These are phyloP conservation scores for Melozone crissalis DNA, from an alignment of 2,113 vertebrate genomes.

Conservation along the genomic window DNA sequence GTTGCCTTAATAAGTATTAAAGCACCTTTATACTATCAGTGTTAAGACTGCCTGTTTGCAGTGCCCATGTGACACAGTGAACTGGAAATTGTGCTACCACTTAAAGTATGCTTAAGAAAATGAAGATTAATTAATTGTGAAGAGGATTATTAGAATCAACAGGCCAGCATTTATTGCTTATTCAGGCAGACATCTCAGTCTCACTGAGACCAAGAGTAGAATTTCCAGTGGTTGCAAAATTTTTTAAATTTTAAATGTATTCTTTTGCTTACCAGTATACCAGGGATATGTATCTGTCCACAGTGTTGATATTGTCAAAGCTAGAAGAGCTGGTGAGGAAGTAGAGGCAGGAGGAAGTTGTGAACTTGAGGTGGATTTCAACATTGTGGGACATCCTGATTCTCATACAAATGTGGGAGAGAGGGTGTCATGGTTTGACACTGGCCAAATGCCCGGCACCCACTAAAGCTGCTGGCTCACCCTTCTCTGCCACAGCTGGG, in stretches of 20 bases:
- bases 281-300: background rate
- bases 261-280: background rate
- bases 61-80: background rate
- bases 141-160: background rate
- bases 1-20: background rate
- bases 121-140: background rate
- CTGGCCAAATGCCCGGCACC: background rate
- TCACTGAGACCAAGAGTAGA: background rate
- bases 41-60: background rate
- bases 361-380: background rate
- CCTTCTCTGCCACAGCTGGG: background rate
- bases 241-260: background rate
- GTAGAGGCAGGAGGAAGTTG: background rate
- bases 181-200: background rate
- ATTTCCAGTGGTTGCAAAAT: background rate
- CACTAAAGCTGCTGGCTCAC: rapidly evolving
- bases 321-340: background rate
- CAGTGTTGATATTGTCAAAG: background rate
- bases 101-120: background rate
- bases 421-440: background rate
- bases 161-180: background rate
- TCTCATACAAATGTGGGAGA: rapidly evolving
- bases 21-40: background rate
- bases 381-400: background rate
- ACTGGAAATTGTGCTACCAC: background rate